Percentiles rank a stretch among this genome's conserved stretches.
phyloP scores from a whole-genome alignment of 2,888 invertebrate genomes.

The Electrophaes corylata region DNA sequence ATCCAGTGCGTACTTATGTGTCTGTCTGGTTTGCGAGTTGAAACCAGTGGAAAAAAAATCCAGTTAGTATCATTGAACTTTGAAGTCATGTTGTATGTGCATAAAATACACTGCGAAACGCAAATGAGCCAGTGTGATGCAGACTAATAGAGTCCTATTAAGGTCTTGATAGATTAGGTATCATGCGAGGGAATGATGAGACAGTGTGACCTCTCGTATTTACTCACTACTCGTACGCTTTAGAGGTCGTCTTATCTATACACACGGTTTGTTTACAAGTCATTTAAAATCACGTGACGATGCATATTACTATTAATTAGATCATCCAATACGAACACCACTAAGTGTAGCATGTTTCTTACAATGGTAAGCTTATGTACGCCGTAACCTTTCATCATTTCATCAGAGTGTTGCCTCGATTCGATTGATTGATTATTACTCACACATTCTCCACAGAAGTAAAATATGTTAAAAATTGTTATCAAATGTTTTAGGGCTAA shows the following conservation, averaged over 20 bases:
- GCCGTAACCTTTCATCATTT: neutral
- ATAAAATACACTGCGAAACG: neutral
- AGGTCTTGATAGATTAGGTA: constrained; percentile 13
- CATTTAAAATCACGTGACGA: neutral
- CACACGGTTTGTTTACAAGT: constrained; percentile 5
- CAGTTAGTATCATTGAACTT: no score
- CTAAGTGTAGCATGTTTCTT: neutral
- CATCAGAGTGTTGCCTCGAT: neutral
- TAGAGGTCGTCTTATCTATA: constrained; percentile 23
- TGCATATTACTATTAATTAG: neutral
- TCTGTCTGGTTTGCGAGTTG: no score
- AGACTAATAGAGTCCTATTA: neutral
- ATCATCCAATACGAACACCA: neutral
- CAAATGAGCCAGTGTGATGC: neutral
- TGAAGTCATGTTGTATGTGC: no score
- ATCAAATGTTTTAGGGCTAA: no score
- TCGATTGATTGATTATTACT: neutral
- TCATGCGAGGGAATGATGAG: constrained; percentile 7
- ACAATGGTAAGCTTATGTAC: neutral
- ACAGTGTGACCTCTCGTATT: constrained; percentile 13
- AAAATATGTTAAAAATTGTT: no score
- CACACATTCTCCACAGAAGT: no score
- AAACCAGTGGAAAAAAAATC: no score
- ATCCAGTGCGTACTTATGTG: no score
- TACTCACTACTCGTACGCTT: constrained; percentile 8